Percentiles rank a stretch among this genome's conserved stretches.
Conservation (phyloP, 2,113 vertebrate species). For the Cepphus grylle region DNA sequence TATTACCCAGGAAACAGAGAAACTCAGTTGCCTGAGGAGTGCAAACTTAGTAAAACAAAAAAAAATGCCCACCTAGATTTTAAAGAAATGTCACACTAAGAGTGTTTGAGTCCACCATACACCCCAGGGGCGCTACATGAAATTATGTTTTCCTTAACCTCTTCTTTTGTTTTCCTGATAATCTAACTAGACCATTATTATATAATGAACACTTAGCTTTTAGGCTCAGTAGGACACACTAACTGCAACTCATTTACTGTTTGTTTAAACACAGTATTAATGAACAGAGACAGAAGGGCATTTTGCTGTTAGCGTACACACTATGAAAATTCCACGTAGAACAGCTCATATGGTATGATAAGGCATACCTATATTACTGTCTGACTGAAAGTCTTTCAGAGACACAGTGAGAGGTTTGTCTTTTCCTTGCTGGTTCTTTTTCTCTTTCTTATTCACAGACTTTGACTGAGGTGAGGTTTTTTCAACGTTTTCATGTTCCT, state of each 20-base stretch:
- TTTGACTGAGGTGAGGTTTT: conserved; percentile 80
- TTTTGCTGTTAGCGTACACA: not conserved
- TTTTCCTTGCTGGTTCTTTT: conserved; percentile 89
- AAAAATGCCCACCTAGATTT: not conserved
- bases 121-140: not conserved
- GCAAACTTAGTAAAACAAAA: not conserved
- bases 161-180: not conserved
- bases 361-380: conserved; percentile 69
- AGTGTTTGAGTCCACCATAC: not conserved
- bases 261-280: not conserved
- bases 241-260: not conserved
- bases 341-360: not conserved
- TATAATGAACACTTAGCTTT: not conserved
- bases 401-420: conserved; percentile 88
- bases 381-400: conserved; percentile 91
- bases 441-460: conserved; percentile 86
- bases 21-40: not conserved
- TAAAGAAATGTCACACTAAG: not conserved
- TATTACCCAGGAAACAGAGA: not conserved
- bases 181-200: not conserved
- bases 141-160: not conserved
- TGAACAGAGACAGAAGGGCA: not conserved
- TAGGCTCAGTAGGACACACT: not conserved
- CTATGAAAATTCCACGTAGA: not conserved
- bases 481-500: conserved; percentile 78